Percentiles rank a stretch among this genome's conserved stretches.
Conservation (phyloP, 2,113 vertebrate genomes). For the Gopherus evgoodei region DNA sequence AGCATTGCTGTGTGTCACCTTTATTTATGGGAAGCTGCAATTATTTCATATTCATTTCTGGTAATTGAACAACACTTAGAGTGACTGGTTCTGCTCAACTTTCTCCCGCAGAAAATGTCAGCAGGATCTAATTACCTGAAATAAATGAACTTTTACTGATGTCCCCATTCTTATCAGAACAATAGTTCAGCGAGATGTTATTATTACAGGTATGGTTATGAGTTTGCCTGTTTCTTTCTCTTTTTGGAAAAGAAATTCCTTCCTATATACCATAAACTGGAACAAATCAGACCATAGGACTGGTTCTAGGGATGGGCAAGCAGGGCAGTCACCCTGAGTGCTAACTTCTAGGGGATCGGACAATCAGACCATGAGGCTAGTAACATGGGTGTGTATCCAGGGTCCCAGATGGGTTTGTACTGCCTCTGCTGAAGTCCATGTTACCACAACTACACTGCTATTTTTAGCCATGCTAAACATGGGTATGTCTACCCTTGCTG, state of each 20-base stretch:
- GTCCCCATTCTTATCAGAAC: constrained; percentile 42
- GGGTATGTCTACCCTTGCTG: neutral
- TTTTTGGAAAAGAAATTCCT: constrained; percentile 40
- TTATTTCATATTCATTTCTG: constrained; percentile 27
- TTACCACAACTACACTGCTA: neutral
- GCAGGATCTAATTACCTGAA: constrained; percentile 63
- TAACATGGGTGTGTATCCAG: neutral
- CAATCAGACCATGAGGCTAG: neutral
- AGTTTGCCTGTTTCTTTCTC: constrained; percentile 44
- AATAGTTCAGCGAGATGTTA: constrained; percentile 22
- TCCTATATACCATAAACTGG: neutral
- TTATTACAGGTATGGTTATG: constrained; percentile 6
- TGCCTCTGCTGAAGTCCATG: neutral
- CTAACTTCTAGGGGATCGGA: neutral
- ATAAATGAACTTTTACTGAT: constrained; percentile 50
- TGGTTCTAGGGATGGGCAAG: neutral
- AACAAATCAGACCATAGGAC: neutral
- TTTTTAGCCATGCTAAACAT: neutral
- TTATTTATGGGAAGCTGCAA: constrained; percentile 51
- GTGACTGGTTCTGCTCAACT: constrained; percentile 29
- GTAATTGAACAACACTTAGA: constrained; percentile 39
- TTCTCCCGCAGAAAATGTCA: constrained; percentile 66
- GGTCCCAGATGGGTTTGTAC: neutral
- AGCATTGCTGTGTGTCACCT: constrained; percentile 9
- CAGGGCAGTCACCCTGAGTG: neutral